These are phyloP conservation scores for Megalurothrips usitatus DNA, from an alignment of 2,888 invertebrate genomes.

Conservation along the genomic window DNA sequence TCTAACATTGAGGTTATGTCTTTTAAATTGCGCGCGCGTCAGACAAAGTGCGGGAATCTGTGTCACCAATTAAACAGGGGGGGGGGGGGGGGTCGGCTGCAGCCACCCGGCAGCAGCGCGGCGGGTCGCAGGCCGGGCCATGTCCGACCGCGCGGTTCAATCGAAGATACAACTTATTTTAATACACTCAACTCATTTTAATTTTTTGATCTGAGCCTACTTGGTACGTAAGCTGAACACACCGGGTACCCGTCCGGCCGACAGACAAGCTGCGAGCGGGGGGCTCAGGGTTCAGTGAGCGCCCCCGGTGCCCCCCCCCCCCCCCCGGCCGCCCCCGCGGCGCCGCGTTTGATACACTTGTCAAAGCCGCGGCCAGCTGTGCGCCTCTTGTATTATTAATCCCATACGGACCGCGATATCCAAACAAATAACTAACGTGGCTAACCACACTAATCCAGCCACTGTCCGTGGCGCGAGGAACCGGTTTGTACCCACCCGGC, in stretches of 20 bases:
- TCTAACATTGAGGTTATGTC: not conserved
- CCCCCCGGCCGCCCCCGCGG: not conserved
- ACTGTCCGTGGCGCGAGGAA: not conserved
- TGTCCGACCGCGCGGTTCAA: no score
- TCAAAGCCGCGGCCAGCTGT: not conserved
- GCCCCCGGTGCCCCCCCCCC: not conserved
- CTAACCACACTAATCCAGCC: not conserved
- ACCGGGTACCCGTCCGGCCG: no score
- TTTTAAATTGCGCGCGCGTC: slow-evolving; percentile 10
- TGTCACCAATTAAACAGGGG: slow-evolving; percentile 9
- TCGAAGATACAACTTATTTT: no score
- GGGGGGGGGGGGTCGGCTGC: no score
- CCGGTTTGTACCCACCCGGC: not conserved
- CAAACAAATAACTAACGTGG: slow-evolving; percentile 9
- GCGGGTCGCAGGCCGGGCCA: no score
- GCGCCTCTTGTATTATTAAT: not conserved
- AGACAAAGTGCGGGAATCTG: not conserved
- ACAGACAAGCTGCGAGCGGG: no score
- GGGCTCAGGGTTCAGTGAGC: not conserved
- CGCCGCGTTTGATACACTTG: no score
- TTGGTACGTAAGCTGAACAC: no score
- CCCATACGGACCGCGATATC: not conserved
- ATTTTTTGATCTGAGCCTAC: no score
- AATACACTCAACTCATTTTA: no score
- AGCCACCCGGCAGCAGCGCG: no score